Conservation (phyloP, 2,797 vertebrate species). For the Lagodon rhomboides region DNA sequence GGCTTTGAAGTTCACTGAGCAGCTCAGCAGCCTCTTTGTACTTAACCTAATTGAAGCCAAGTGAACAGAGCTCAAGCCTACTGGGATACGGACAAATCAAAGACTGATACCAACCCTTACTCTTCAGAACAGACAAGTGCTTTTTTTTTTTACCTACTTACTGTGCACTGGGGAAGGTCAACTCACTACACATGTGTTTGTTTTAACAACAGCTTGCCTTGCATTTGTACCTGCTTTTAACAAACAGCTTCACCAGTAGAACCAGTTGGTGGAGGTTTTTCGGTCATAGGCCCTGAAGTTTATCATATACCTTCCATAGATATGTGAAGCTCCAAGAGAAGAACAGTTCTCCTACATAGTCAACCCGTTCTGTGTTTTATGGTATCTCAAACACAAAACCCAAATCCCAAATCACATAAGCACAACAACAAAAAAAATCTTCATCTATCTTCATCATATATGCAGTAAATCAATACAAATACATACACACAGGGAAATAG, state of each 20-base stretch:
- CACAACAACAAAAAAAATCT: background rate
- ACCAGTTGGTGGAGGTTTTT: background rate
- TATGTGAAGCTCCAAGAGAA: background rate
- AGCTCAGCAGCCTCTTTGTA: constrained; percentile 38
- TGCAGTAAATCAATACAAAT: background rate
- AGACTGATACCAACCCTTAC: constrained; percentile 31
- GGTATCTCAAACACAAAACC: background rate
- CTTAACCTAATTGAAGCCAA: constrained; percentile 52
- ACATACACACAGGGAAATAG: background rate
- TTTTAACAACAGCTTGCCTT: background rate
- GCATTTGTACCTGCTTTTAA: background rate
- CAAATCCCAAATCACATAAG: too few species aligned
- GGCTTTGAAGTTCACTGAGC: constrained; percentile 46
- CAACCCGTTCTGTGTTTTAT: background rate
- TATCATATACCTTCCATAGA: background rate
- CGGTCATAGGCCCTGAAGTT: background rate
- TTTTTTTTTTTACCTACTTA: background rate
- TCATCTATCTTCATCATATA: background rate
- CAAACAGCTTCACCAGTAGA: background rate
- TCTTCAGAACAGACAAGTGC: constrained; percentile 15
- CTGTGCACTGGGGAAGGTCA: constrained; percentile 7
- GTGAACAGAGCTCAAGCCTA: constrained; percentile 34
- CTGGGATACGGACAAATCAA: constrained; percentile 48
- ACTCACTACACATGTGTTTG: background rate
- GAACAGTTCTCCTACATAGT: background rate